These are phyloP conservation scores for Chrysolina haemoptera DNA, from an alignment of 2,888 invertebrate species.

Conservation along the genomic window DNA sequence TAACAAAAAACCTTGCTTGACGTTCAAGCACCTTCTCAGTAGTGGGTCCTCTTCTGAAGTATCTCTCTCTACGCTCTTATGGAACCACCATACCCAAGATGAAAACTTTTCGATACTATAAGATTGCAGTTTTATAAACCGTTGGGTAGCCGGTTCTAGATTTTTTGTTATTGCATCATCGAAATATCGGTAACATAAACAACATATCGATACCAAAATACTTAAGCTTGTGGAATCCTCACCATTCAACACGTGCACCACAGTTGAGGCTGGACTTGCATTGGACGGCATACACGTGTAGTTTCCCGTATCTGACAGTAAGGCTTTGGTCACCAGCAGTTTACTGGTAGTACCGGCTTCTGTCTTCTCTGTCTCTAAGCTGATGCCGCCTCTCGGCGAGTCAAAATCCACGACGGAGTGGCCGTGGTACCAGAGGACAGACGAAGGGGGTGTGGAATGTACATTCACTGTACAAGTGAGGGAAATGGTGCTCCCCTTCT, in stretches of 20 bases:
- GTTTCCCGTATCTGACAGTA: slow-evolving; percentile 88
- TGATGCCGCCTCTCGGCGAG: slow-evolving; percentile 88
- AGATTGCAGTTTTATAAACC: no score
- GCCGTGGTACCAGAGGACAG: slow-evolving; percentile 90
- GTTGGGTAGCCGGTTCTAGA: no score
- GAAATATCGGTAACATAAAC: no score
- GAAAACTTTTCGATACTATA: no score
- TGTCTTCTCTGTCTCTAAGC: slow-evolving; percentile 88
- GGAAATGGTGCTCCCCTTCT: slow-evolving; percentile 92
- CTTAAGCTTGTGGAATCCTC: slow-evolving; percentile 51
- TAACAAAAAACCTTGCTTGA: no score
- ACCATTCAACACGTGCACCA: slow-evolving; percentile 91
- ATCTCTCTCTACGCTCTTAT: no score
- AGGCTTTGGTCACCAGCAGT: slow-evolving; percentile 87
- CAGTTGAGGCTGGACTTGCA: slow-evolving; percentile 86
- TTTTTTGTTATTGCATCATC: no score
- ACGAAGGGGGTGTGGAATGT: slow-evolving; percentile 84
- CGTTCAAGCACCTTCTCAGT: no score
- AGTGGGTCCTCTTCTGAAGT: no score
- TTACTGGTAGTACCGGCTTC: slow-evolving; percentile 86
- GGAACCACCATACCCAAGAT: no score
- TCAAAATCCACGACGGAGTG: slow-evolving; percentile 86
- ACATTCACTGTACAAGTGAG: slow-evolving; percentile 91
- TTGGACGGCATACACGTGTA: slow-evolving; percentile 92
- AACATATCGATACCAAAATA: no score